Base-by-base conservation (phyloP, 2,113 vertebrate species). In the Alces alces region DNA sequence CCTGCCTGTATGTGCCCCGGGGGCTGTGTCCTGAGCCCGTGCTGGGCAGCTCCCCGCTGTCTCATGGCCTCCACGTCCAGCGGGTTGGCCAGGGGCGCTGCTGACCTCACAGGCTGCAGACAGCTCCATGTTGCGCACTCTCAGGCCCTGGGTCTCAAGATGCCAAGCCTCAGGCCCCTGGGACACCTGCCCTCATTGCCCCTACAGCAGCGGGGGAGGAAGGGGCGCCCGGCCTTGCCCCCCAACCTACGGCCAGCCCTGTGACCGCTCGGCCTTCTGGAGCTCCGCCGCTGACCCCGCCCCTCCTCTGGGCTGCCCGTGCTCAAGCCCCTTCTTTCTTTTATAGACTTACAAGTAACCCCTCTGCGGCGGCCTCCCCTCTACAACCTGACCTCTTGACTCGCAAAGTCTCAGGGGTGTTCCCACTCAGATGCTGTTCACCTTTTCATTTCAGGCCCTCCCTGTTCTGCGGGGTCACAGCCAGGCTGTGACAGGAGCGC, bases 401-500 rank as follows among this genome's bases (percentile, higher is more conserved):
- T 78, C n/a, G 30, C 36, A 16, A 14, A 61, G 33, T 47, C 33
- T 50, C 33, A 3, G 7, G 27, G 39, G 30, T 21, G 2, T 70
- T 70, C 33, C 36, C 5, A 28, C n/a, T 33, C 33, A n/a, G 23
- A 52, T 21, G 54, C 45, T 28, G 30, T 11, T 10, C 13, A 10
- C n/a, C 50, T 25, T 39, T 4, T 23, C 33, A 70, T 50, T 27
- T 39, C 54, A n/a, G 17, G 23, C 16, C 39, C 27, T n/a, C 2
- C 57, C 25, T 30, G 17, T 39, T 55, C 16, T 19, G 6, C 9
- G 21, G 36, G 83, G 57, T 28, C 30, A 60, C 66, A 43, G 39
- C 45, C 27, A 39, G 30, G 3, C 3, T 64, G 27, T 25, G 8
- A 7, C 1, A 14, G 0, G 7, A 11, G 58, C 5, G 0, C 54